A percentile compares a stretch with the other conserved stretches of the same genome.
phyloP scores from a whole-genome alignment of 2,797 vertebrate genomes.

The Ptychobarbus kaznakovi region DNA sequence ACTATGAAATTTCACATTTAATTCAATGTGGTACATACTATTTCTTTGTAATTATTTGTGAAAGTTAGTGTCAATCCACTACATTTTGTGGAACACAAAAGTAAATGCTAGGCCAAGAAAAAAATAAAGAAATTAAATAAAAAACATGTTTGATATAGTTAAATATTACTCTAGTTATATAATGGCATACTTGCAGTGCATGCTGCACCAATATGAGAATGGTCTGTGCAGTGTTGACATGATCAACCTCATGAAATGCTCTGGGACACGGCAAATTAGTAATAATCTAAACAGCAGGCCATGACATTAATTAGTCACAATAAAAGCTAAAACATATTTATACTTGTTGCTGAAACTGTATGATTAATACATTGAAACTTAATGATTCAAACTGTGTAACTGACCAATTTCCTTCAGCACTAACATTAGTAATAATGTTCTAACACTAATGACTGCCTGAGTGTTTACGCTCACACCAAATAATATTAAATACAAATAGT shows the following conservation, averaged over 20 bases:
- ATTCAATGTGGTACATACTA: neutral
- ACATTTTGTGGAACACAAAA: neutral
- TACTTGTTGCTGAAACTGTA: neutral
- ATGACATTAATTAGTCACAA: neutral
- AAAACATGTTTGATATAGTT: neutral
- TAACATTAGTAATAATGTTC: neutral
- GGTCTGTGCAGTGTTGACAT: constrained; percentile 1
- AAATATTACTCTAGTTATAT: neutral
- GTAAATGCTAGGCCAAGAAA: neutral
- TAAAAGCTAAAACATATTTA: neutral
- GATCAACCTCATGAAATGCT: constrained; percentile 24
- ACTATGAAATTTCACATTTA: neutral
- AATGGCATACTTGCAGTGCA: neutral
- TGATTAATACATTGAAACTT: neutral
- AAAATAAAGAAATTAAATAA: neutral
- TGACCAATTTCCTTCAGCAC: neutral
- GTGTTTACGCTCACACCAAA: neutral
- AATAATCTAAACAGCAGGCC: constrained; percentile 25
- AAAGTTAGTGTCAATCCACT: no score
- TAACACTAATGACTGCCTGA: neutral
- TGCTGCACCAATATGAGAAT: neutral
- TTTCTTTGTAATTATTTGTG: neutral
- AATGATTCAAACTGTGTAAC: neutral
- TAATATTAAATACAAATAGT: neutral
- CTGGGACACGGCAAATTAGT: constrained; percentile 7